Conservation (phyloP, 2,888 invertebrate species). For the Vannuccia rotundouncinata region DNA sequence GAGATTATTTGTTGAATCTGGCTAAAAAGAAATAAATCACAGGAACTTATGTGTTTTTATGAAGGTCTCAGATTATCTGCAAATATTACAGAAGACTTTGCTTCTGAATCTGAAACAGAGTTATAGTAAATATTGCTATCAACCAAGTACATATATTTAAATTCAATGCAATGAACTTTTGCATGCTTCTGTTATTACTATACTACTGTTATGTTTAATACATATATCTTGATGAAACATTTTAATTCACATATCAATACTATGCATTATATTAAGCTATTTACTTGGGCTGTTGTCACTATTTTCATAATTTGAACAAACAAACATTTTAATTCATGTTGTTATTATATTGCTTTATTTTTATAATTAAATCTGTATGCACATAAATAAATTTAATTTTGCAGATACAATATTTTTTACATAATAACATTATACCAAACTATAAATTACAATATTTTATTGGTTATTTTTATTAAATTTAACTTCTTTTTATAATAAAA, state of each 20-base stretch:
- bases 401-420: not conserved
- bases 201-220: not conserved
- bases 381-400: not conserved
- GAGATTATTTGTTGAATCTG: not conserved
- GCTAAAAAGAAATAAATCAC: not conserved
- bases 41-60: not conserved
- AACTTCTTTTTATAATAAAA: no score
- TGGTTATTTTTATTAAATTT: no score
- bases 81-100: not conserved
- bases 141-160: not conserved
- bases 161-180: not conserved
- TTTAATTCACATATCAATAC: not conserved
- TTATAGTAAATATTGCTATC: not conserved
- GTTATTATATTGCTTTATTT: not conserved
- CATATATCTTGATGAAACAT: not conserved
- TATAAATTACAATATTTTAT: not conserved
- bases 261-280: not conserved
- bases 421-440: not conserved
- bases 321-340: constrained; percentile 1
- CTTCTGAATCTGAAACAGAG: not conserved
- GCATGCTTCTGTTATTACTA: not conserved
- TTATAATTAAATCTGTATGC: not conserved
- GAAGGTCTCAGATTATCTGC: not conserved
- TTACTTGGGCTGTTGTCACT: not conserved
- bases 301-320: not conserved